phyloP scores from a whole-genome alignment of 2,888 invertebrate species.

The Ornithoptera priamus region DNA sequence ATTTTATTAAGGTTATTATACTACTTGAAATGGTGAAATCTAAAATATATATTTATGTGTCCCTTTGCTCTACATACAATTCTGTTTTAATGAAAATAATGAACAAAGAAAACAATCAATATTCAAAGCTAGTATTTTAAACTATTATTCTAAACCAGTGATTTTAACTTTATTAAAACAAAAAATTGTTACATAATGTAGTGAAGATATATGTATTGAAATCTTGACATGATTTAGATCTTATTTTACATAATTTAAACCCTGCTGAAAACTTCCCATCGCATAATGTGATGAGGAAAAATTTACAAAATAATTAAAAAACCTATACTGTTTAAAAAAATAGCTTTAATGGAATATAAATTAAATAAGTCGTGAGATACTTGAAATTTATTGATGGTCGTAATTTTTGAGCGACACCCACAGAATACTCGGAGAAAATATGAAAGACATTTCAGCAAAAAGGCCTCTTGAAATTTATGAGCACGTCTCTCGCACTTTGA shows the following conservation, averaged over 20 bases:
- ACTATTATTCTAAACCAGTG: too few relatives aligned
- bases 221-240: too few relatives aligned
- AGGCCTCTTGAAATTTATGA: slow-evolving; percentile 77
- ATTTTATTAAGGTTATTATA: neutral
- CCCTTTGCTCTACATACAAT: too few relatives aligned
- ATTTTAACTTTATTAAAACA: too few relatives aligned
- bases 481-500: slow-evolving; percentile 73
- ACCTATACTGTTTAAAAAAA: slow-evolving; percentile 64
- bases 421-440: slow-evolving; percentile 76
- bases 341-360: slow-evolving; percentile 75
- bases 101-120: too few relatives aligned
- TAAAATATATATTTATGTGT: too few relatives aligned
- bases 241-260: too few relatives aligned
- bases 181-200: too few relatives aligned
- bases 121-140: too few relatives aligned
- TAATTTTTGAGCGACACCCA: slow-evolving; percentile 78
- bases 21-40: neutral
- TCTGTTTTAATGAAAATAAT: too few relatives aligned
- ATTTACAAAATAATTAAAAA: neutral
- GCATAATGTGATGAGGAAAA: neutral
- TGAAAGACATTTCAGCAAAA: slow-evolving; percentile 78
- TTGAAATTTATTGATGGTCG: slow-evolving; percentile 77
- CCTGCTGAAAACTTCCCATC: too few relatives aligned
- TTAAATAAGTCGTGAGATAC: slow-evolving; percentile 77
- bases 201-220: too few relatives aligned